Percentiles rank a stretch among this genome's conserved stretches.
phyloP scores from a whole-genome alignment of 53 echinoderm and acorn worm species.

The Luidia sarsii region DNA sequence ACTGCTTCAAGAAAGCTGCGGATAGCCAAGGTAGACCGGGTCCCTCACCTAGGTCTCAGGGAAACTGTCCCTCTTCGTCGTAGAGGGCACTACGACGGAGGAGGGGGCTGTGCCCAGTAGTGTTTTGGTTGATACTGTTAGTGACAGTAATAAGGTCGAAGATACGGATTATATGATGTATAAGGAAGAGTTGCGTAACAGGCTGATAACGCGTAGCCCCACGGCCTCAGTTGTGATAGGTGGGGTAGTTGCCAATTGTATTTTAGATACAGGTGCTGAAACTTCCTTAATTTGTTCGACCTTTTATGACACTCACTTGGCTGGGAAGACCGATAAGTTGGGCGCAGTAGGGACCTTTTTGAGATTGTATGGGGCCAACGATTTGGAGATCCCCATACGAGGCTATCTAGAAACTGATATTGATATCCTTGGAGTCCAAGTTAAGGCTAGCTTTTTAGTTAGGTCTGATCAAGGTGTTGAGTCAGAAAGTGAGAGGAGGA shows the following conservation, averaged over 20 bases:
- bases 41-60: neutral
- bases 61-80: neutral
- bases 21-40: neutral
- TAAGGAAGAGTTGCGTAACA: neutral
- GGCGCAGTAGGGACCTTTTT: no score
- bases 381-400: no score
- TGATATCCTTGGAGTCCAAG: no score
- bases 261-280: conserved; percentile 57
- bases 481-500: no score
- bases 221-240: conserved; percentile 14
- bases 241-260: conserved; percentile 16
- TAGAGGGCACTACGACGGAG: neutral
- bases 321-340: no score
- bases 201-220: conserved; percentile 34
- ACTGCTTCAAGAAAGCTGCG: neutral
- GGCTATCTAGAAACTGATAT: no score
- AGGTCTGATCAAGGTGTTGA: no score
- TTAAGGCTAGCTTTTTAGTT: no score
- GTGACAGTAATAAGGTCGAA: neutral
- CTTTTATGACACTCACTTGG: conserved; percentile 23
- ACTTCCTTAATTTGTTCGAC: conserved; percentile 49
- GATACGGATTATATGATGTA: neutral
- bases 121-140: neutral
- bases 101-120: neutral
- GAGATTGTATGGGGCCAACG: no score